Evolutionary conservation across 2,113 vertebrate species (phyloP), one percentile per base, ranked within the genome.

Genomic region (Chauna torquata): DNA sequence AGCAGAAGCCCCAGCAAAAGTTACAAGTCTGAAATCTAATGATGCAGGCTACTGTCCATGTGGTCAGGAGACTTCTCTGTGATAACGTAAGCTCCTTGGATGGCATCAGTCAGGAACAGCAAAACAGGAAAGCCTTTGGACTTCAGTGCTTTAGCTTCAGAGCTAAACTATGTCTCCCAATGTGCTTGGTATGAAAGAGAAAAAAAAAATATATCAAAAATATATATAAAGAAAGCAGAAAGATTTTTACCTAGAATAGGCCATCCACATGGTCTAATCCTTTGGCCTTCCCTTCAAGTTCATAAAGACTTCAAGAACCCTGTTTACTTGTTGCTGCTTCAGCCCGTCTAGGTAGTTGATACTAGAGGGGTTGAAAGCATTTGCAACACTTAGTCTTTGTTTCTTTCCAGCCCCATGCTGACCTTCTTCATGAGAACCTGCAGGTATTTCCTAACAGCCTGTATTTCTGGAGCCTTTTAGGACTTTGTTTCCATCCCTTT

Each of bases 371-470:
- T n/a, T 54, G 22, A 50, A 16, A 80, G 14, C 8, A 50, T 28
- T 52, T 32, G 47, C 16, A 36, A 9, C 8, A 55, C 86, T 94
- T 98, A 98, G 92, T 78, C 86, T 84, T 98, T 96, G 4, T 98
- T 98, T 65, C 85, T 97, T 86, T 97, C 92, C 72, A 98, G 76
- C 76, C 95, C 93, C 30, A 24, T 92, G 59, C 47, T 91, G 55
- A 61, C 62, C 69, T 97, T 94, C 50, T 91, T 52, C 82, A 95
- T 86, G 2, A 98, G 88, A 42, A 27, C 54, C 36, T 54, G 77
- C 50, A 98, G 70, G 16, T 95, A 92, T 45, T 96, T 82, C 64
- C 57, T 91, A 80, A 96, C 94, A 28, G 71, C 70, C 25, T 95
- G 36, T 49, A 98, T 44, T 18, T 98, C 95, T 5, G 9, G 34